These are phyloP conservation scores for Trissolcus basalis DNA, from an alignment of 1,140 invertebrate genomes.

Conservation along the genomic window DNA sequence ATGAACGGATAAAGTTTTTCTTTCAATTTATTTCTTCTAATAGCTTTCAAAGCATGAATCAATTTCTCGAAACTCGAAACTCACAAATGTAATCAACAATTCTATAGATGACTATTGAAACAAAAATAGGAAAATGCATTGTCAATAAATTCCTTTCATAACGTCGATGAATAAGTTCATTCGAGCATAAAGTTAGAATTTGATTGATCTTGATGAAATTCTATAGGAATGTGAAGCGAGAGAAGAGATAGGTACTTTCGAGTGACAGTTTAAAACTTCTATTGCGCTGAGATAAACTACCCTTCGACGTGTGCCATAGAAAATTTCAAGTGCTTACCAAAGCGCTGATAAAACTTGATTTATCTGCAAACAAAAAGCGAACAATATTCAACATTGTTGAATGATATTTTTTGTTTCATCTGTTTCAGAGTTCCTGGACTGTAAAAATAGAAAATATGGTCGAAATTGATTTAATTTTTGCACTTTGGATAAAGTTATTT, in stretches of 20 bases:
- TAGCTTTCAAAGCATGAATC: too few species aligned
- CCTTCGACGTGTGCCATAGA: constrained; percentile 26
- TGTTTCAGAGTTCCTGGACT: too few species aligned
- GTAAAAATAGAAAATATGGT: too few species aligned
- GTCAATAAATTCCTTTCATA: constrained; percentile 7
- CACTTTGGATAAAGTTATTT: constrained; percentile 6
- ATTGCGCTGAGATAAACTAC: constrained; percentile 35
- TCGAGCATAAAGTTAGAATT: constrained; percentile 29
- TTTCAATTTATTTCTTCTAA: too few species aligned
- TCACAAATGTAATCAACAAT: neutral
- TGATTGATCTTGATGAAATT: constrained; percentile 51
- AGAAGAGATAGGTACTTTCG: constrained; percentile 42
- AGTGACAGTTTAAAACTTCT: constrained; percentile 46
- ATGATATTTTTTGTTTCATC: neutral
- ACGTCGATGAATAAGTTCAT: constrained; percentile 23
- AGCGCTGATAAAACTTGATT: too few species aligned
- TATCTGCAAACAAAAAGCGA: too few species aligned
- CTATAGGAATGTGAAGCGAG: constrained; percentile 38
- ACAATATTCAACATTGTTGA: neutral
- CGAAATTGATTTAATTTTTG: too few species aligned
- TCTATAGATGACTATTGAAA: neutral
- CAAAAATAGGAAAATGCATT: constrained; percentile 6
- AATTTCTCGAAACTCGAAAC: too few species aligned
- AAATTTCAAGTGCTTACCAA: constrained; percentile 7
- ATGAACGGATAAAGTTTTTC: too few species aligned